Evolutionary conservation across 2,888 invertebrate species (phyloP), one percentile per base, ranked within the genome.

Genomic region (Megaustenia siamemsis): DNA sequence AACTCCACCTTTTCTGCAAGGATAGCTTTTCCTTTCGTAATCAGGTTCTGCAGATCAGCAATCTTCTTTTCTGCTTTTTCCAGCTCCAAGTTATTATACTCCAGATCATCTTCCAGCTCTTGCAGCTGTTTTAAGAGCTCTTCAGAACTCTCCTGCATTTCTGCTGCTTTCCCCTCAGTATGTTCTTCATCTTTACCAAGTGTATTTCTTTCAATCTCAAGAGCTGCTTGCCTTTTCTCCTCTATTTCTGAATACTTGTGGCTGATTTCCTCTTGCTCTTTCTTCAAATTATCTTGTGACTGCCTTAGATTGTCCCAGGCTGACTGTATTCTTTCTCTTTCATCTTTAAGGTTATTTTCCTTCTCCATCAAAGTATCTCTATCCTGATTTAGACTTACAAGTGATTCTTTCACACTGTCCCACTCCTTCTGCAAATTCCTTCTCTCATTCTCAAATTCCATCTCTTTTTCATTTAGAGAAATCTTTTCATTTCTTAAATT

Each of bases 21-120:
- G 15, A 71, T 10, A 21, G 40, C 73, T 40, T 82, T 82, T n/a
- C 73, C 73, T 60, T 32, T 73, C 43, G 60, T 40, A 10, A 82
- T 82, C 15, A 73, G 32, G 18, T 43, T 43, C 43, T 60, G 24
- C 15, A 71, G 53, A 1, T 24, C 10, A 3, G 40, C 53, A 49
- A 71, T 56, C 40, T 60, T 78, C 35, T 71, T 73, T 15, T 49
- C 28, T n/a, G 56, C 83, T 40, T 40, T 40, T 21, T 45, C 76
- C 68, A 60, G 66, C 21, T 45, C 63, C n/a, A 40, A 10, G 40
- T 1, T 60, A 24, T 12, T 35, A 38, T 4, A 18, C 21, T 43
- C 66, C n/a, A 69, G 49, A 12, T 53, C 73, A 56, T 71, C 63
- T 73, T 60, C 63, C 38, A 60, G 10, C n/a, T 43, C 8, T 35